A percentile compares a stretch with the other conserved stretches of the same genome.
Conservation (phyloP, 1,140 invertebrate genomes). For the Eurosta solidaginis region DNA sequence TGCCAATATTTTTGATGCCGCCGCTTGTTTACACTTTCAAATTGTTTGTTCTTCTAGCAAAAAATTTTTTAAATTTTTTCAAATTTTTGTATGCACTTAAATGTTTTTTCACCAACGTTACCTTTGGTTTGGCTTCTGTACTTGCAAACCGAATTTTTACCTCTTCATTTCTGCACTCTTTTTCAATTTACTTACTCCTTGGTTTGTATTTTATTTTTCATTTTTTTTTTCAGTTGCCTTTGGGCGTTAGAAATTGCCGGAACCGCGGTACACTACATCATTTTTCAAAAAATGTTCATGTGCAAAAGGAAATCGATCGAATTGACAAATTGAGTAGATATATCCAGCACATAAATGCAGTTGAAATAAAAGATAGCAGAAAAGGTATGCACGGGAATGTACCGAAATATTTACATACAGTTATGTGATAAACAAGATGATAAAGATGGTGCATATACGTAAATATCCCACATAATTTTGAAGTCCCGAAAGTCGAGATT, state of each 20-base stretch:
- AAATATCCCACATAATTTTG: too few species aligned
- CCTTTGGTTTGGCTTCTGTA: conserved; percentile 1
- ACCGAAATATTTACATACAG: not conserved
- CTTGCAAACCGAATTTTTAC: not conserved
- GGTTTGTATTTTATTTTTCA: not conserved
- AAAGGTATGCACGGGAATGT: not conserved
- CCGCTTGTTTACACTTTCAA: not conserved
- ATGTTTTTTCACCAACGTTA: not conserved
- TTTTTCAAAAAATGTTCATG: not conserved
- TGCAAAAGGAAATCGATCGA: conserved; percentile 1
- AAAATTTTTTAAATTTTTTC: not conserved
- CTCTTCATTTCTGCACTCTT: not conserved
- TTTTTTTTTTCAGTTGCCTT: not conserved
- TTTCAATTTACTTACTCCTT: not conserved
- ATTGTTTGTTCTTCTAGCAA: not conserved
- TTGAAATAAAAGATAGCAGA: not conserved
- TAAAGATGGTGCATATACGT: too few species aligned
- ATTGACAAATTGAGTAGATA: conserved; percentile 24
- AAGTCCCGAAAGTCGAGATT: too few species aligned
- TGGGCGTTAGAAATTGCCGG: not conserved
- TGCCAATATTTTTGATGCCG: not conserved
- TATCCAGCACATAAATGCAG: not conserved
- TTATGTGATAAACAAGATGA: too few species aligned
- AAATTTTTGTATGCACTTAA: not conserved
- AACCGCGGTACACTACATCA: not conserved